A percentile compares a stretch with the other conserved stretches of the same genome.
phyloP scores from a whole-genome alignment of 2,888 invertebrate species.

The Coelopa pilipes region DNA sequence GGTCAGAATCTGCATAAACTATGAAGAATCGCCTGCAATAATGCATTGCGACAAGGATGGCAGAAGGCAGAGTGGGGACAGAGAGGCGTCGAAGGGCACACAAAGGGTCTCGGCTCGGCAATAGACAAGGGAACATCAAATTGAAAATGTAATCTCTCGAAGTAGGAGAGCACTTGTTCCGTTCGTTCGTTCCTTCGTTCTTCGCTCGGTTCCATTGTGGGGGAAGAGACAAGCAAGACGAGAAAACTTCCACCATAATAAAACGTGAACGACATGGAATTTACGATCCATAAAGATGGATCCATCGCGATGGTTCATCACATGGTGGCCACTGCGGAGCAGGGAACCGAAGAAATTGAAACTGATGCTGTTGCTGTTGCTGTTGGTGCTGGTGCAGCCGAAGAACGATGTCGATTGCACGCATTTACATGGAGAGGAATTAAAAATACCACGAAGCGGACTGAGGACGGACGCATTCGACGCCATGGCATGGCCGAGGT shows the following conservation, averaged over 20 bases:
- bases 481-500: no score
- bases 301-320: conserved; percentile 19
- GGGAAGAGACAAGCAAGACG: background rate
- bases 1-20: no score
- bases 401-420: background rate
- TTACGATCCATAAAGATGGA: conserved; percentile 24
- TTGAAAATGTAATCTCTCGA: conserved; percentile 15
- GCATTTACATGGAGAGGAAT: conserved; percentile 17
- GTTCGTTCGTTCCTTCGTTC: no score
- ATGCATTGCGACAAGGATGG: no score
- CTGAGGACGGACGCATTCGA: background rate
- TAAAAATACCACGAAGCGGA: conserved; percentile 8
- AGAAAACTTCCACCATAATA: conserved; percentile 12
- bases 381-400: background rate
- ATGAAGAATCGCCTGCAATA: no score
- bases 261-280: conserved; percentile 2
- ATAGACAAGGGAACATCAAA: background rate
- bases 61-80: no score
- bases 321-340: background rate
- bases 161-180: conserved; percentile 11
- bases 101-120: no score
- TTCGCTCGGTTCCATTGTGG: background rate
- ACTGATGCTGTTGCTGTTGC: background rate
- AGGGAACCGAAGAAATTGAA: conserved; percentile 15
- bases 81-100: no score